A percentile compares a stretch with the other conserved stretches of the same genome.
These are phyloP conservation scores for Dioctria rufipes DNA, from an alignment of 2,888 invertebrate species.

Conservation along the genomic window DNA sequence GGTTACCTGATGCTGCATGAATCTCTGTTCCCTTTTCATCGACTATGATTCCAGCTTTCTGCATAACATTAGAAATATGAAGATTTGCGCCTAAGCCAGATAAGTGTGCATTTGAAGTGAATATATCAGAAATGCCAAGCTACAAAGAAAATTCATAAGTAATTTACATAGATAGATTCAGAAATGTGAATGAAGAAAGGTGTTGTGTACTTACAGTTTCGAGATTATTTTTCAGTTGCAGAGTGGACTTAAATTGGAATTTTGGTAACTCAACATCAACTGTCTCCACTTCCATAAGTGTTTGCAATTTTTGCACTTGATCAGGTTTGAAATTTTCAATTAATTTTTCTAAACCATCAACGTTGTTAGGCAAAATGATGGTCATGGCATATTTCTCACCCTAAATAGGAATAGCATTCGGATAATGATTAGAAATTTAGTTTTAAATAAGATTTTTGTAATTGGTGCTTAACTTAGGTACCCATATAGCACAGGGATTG, in stretches of 20 bases:
- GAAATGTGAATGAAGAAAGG: too few relatives aligned
- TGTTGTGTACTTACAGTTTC: too few relatives aligned
- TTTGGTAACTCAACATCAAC: conserved; percentile 2
- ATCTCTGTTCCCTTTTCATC: conserved; percentile 8
- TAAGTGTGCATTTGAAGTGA: background rate
- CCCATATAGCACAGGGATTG: too few relatives aligned
- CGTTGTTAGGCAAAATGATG: background rate
- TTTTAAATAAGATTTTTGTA: too few relatives aligned
- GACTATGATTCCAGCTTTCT: conserved; percentile 13
- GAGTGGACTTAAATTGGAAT: background rate
- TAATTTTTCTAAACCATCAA: background rate
- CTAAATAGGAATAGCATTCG: background rate
- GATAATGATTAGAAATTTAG: too few relatives aligned
- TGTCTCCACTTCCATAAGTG: background rate
- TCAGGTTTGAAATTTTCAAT: background rate
- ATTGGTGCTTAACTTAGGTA: too few relatives aligned
- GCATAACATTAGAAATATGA: background rate
- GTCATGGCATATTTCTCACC: conserved; percentile 8
- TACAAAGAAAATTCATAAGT: too few relatives aligned
- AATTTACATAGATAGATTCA: too few relatives aligned
- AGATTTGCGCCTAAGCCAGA: background rate
- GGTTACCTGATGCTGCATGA: background rate
- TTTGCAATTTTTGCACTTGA: background rate
- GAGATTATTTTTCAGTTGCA: background rate
- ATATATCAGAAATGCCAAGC: background rate